These are phyloP conservation scores for Salpingus planirostris DNA, from an alignment of 2,888 invertebrate species.

Conservation along the genomic window DNA sequence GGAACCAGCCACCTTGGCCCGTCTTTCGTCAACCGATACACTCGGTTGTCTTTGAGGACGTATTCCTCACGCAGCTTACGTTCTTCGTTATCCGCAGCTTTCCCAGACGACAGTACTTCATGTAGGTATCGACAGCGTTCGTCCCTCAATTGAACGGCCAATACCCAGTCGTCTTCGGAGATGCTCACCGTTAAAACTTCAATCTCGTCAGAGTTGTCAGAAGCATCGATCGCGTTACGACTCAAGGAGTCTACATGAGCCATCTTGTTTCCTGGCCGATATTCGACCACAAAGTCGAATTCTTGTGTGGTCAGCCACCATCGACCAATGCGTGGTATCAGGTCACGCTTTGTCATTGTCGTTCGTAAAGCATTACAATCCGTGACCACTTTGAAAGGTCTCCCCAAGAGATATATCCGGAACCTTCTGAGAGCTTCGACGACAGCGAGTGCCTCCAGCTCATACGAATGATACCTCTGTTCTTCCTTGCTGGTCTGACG, in stretches of 20 bases:
- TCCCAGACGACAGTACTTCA: too few relatives aligned
- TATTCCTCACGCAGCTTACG: too few relatives aligned
- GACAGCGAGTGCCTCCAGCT: slow-evolving; percentile 9
- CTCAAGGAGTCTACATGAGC: slow-evolving; percentile 15
- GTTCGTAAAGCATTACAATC: slow-evolving; percentile 13
- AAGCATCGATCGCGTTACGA: slow-evolving; percentile 15
- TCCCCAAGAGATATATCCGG: slow-evolving; percentile 15
- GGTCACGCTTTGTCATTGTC: slow-evolving; percentile 4
- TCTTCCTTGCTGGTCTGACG: slow-evolving; percentile 9
- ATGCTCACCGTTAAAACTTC: slow-evolving; percentile 12
- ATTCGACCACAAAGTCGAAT: slow-evolving; percentile 16
- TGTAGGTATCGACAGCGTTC: not conserved
- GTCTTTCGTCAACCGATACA: slow-evolving; percentile 12
- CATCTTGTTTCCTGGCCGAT: slow-evolving; percentile 15
- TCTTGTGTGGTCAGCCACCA: slow-evolving; percentile 13
- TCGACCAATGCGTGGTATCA: slow-evolving; percentile 10
- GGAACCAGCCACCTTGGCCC: slow-evolving; percentile 8
- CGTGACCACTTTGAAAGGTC: slow-evolving; percentile 10
- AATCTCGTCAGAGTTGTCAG: slow-evolving; percentile 5
- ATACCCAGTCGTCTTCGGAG: too few relatives aligned
- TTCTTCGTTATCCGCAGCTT: too few relatives aligned
- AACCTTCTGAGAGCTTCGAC: slow-evolving; percentile 8
- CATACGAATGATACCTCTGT: slow-evolving; percentile 6
- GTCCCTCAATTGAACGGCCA: too few relatives aligned
- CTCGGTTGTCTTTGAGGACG: too few relatives aligned